Evolutionary conservation across 2,797 vertebrate genomes (phyloP), one percentile per base, ranked within the genome.

Genomic region (Syncerus caffer): DNA sequence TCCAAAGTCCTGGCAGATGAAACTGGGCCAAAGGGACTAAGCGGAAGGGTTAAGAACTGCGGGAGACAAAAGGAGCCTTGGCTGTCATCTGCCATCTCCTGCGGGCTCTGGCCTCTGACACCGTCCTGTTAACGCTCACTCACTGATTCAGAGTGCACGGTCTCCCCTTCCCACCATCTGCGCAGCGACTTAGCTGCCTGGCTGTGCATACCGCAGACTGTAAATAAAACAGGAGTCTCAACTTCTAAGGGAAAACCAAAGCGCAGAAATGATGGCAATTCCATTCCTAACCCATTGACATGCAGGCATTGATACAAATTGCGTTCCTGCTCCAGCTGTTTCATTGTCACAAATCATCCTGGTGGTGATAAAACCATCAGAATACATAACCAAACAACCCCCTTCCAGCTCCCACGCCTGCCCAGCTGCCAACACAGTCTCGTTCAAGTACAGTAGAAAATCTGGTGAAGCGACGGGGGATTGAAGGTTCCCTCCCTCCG

Each of bases 161-260:
- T 90, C 89, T 78, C 55, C 71, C 76, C 50, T 79, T 78, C 84
- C 78, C 42, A 6, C 97, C 97, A 96, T 96, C 97, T 97, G 97
- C 74, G 38, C 95, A n/a, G 50, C 57, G 58, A 19, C 92, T 12
- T 25, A 42, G 51, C 57, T 57, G 89, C 94, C 93, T 88, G 95
- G 89, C 94, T 88, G 64, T 34, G 78, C 34, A 29, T 38, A 21
- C 85, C 51, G 83, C 92, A 90, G 86, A 95, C 97, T 93, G 97
- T 97, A 97, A 97, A 97, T 95, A 97, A 96, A 96, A 95, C 96
- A 90, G 78, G 51, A 96, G 47, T 85, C 93, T 93, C 89, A 55
- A 95, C 95, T 94, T 96, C 86, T 82, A 80, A 94, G 84, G 31
- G 86, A 85, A 92, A 96, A 64, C 60, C 84, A 83, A 89, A 97